Evolutionary conservation across 2,113 vertebrate species (phyloP), one percentile per base, ranked within the genome.

Genomic region (Gracilinanus agilis): DNA sequence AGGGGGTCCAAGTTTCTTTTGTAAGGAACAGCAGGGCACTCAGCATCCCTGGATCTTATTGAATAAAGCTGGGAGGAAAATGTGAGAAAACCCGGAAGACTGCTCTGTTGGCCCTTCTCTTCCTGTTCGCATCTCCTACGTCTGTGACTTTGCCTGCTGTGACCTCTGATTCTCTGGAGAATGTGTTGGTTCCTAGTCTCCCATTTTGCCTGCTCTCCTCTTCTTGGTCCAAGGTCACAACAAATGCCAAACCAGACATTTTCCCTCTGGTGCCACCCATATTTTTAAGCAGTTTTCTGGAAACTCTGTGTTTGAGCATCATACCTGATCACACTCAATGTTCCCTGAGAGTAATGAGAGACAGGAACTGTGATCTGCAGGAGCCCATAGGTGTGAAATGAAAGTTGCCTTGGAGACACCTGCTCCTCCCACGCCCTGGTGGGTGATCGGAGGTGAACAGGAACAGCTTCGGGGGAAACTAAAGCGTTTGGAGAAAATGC

Each of bases 401-500:
- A 83, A 83, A 83, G 67, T 83, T 83, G n/a, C 67, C 67, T 83
- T 83, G 67, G 67, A 40, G 67, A 83, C n/a, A 83, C 67, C 67
- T 83, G 67, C 34, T 83, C 23, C 67, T 83, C 67, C 67, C n/a
- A 83, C 67, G 19, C 67, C 67, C 67, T 83, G n/a, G 67, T 83
- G 67, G 67, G 67, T 83, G 67, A 83, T 40, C n/a, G 40, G n/a
- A 83, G 67, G 67, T 83, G 67, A 83, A 40, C 34, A 40, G 67
- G 67, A 83, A 83, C n/a, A 83, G 67, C 67, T 83, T 34, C n/a
- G 40, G 67, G n/a, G n/a, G 19, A 83, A 83, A 40, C 7, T 40
- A 83, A 83, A 83, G 67, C 7, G 19, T 83, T 40, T n/a, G n/a
- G 19, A 83, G n/a, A 23, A 40, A 83, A 83, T 16, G 19, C n/a